Evolutionary conservation across 2,797 vertebrate genomes (phyloP).

Genomic region (Vultur gryphus): DNA sequence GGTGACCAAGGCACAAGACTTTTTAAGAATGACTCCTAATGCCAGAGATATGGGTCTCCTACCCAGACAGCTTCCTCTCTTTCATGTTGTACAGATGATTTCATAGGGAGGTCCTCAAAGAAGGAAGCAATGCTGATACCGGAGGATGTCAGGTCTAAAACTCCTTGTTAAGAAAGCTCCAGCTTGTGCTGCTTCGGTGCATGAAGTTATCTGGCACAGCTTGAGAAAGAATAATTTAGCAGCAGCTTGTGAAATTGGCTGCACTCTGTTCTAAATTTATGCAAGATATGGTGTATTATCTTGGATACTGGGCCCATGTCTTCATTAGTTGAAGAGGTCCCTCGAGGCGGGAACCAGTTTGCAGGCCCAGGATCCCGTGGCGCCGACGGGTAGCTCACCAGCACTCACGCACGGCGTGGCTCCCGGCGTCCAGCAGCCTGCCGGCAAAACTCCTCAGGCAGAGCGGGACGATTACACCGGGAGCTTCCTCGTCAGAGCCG

Average conservation of each 20-base stretch:
- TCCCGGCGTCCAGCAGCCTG: background rate
- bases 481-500: background rate
- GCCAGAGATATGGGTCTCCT: background rate
- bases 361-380: background rate
- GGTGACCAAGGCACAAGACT: background rate
- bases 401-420: rapidly evolving
- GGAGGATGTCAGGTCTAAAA: background rate
- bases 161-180: background rate
- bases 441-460: background rate
- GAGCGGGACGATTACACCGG: rapidly evolving
- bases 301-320: background rate
- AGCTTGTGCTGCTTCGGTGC: background rate
- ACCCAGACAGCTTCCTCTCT: background rate
- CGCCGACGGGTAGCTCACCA: background rate
- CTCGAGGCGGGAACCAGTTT: background rate
- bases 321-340: background rate
- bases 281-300: background rate
- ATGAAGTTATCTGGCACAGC: background rate
- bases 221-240: background rate
- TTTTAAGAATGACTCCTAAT: background rate
- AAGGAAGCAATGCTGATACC: background rate
- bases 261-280: background rate
- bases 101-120: background rate
- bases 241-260: background rate
- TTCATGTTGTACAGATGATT: background rate